Conservation (phyloP, 2,797 vertebrate species). For the Pseudochirops corinnae region DNA sequence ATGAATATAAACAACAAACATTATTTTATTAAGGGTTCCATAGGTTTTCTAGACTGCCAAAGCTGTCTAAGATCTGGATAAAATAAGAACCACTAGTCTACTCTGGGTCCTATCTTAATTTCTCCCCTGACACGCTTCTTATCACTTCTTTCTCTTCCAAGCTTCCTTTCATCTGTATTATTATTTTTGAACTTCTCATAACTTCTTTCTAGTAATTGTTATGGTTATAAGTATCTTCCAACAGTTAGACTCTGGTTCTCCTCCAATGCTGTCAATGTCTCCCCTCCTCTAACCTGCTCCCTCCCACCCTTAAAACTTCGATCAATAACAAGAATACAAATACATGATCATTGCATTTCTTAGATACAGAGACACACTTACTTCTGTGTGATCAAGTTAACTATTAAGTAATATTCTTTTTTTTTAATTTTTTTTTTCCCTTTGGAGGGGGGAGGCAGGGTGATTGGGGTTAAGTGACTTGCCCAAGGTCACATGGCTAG, state of each 20-base stretch:
- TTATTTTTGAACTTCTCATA: not conserved
- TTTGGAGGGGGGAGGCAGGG: no score
- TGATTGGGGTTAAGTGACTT: no score
- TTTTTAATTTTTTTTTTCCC: no score
- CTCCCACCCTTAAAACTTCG: not conserved
- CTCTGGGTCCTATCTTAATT: conserved; percentile 10
- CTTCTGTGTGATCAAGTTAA: not conserved
- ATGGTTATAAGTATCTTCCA: no score
- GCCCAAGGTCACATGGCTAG: no score
- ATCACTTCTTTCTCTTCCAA: not conserved
- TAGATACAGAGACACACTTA: not conserved
- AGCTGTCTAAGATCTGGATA: not conserved
- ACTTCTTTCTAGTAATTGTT: conserved; percentile 18
- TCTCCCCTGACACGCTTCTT: not conserved
- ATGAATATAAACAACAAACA: not conserved
- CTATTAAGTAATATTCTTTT: no score
- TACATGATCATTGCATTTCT: not conserved
- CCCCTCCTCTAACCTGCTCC: not conserved
- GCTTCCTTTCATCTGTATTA: not conserved
- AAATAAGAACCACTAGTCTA: not conserved
- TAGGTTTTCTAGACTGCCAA: not conserved
- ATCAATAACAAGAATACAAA: not conserved
- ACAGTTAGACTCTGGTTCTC: not conserved
- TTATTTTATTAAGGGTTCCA: not conserved
- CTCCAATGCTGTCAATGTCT: not conserved